Conservation (phyloP, 2,797 vertebrate genomes). For the Salarias fasciatus region DNA sequence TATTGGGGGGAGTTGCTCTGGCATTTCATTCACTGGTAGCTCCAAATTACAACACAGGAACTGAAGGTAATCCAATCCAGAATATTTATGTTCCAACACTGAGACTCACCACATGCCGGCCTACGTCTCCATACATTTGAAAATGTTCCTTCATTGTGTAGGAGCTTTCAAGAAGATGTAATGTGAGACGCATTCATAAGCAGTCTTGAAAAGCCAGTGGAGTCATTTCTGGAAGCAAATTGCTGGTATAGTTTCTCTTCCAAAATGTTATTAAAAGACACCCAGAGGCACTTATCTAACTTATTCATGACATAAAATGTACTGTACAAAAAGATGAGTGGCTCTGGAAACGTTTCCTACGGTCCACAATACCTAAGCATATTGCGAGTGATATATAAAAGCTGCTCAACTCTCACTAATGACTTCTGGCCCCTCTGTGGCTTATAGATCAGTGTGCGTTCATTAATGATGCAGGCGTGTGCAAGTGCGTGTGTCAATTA, state of each 20-base stretch:
- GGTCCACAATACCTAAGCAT: conserved; percentile 49
- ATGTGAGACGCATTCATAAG: no score
- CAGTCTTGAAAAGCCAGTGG: conserved; percentile 21
- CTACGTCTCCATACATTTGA: no score
- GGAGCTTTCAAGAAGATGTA: no score
- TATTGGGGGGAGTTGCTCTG: conserved; percentile 32
- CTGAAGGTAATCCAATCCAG: conserved; percentile 40
- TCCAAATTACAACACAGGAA: conserved; percentile 45
- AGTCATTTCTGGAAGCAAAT: conserved; percentile 26
- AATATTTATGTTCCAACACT: conserved; percentile 24
- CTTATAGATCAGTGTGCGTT: conserved; percentile 75
- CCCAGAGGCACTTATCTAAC: conserved; percentile 37
- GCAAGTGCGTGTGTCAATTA: conserved; percentile 67
- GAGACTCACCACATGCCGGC: background rate
- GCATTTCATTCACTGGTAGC: conserved; percentile 58
- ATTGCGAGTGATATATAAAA: conserved; percentile 66
- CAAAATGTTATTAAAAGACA: conserved; percentile 33
- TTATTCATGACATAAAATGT: conserved; percentile 58
- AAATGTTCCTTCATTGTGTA: no score
- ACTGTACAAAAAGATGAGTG: conserved; percentile 35
- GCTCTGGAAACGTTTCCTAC: conserved; percentile 53
- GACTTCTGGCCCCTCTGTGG: conserved; percentile 68
- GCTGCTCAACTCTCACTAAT: conserved; percentile 65
- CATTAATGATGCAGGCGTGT: conserved; percentile 77
- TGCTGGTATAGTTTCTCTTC: conserved; percentile 24